A percentile compares a stretch with the other conserved stretches of the same genome.
Evolutionary conservation across 2,113 vertebrate genomes (phyloP).

Genomic region (Leiothrix lutea): DNA sequence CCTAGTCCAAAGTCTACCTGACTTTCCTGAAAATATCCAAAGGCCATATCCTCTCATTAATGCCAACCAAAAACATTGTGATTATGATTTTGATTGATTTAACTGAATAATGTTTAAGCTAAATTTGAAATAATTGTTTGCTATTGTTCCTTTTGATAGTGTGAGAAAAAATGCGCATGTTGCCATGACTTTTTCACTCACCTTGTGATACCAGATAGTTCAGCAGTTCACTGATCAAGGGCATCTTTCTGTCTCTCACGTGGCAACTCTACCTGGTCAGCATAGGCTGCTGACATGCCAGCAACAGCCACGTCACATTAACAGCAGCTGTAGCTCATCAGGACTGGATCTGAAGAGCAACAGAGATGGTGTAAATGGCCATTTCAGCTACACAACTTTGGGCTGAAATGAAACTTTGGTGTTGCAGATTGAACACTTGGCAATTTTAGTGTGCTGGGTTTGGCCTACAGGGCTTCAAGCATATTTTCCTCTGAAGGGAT

Average conservation of each 20-base stretch:
- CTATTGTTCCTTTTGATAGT: neutral
- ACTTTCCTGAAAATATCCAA: neutral
- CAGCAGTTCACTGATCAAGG: neutral
- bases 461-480: neutral
- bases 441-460: neutral
- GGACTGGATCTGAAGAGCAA: neutral
- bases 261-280: neutral
- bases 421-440: rapidly evolving
- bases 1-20: neutral
- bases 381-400: neutral
- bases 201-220: neutral
- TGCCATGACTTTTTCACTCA: neutral
- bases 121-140: neutral
- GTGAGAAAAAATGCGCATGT: neutral
- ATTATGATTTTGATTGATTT: neutral
- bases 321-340: neutral
- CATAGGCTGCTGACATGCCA: neutral
- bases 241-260: neutral
- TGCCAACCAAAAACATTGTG: neutral
- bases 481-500: neutral
- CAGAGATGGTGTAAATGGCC: neutral
- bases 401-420: neutral
- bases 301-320: neutral
- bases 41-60: neutral
- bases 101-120: neutral